phyloP scores from a whole-genome alignment of 2,888 invertebrate genomes.

The Xestia sexstrigata region DNA sequence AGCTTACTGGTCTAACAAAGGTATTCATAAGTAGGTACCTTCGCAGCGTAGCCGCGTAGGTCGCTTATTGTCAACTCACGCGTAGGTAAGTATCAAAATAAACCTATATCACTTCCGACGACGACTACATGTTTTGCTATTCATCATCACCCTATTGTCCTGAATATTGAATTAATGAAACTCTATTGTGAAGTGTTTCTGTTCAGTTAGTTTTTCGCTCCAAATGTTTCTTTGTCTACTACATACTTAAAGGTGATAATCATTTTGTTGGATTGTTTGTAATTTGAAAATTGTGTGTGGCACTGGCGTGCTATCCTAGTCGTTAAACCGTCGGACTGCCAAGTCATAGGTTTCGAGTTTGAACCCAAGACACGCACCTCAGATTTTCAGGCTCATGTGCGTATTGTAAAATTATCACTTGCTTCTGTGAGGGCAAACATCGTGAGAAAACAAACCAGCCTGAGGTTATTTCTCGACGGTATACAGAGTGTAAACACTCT shows the following conservation, averaged over 20 bases:
- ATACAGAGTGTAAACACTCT: too few species aligned
- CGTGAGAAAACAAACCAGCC: too few species aligned
- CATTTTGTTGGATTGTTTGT: conserved; percentile 16
- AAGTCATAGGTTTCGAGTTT: too few species aligned
- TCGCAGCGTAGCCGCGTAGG: background rate
- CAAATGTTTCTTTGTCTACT: conserved; percentile 34
- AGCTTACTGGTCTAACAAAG: background rate
- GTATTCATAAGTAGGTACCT: background rate
- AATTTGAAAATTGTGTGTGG: background rate
- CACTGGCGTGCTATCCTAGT: background rate
- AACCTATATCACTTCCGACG: conserved; percentile 11
- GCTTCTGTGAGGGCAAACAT: too few species aligned
- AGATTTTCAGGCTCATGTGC: too few species aligned
- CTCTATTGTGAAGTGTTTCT: conserved; percentile 43
- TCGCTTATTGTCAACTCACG: conserved; percentile 6
- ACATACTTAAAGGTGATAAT: background rate
- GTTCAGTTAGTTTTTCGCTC: conserved; percentile 44
- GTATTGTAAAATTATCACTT: too few species aligned
- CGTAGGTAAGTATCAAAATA: background rate
- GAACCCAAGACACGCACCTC: too few species aligned
- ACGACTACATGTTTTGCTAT: conserved; percentile 22
- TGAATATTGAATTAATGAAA: conserved; percentile 46
- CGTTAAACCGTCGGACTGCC: too few species aligned
- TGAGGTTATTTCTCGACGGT: too few species aligned
- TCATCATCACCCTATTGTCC: conserved; percentile 41